phyloP scores from a whole-genome alignment of 1,140 invertebrate species.

The Formica exsecta region DNA sequence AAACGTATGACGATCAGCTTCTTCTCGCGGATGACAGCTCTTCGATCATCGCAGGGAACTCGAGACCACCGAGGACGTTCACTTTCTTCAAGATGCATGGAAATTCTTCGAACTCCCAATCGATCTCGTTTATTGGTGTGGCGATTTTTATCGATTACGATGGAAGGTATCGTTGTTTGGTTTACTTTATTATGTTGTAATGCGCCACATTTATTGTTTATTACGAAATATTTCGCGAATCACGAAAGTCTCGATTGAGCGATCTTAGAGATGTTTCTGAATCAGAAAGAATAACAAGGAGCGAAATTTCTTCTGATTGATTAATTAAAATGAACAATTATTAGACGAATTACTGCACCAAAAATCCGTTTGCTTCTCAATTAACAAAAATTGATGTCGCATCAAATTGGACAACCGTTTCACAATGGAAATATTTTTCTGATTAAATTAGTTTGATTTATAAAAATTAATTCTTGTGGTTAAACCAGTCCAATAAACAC shows the following conservation, averaged over 20 bases:
- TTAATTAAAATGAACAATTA: background rate
- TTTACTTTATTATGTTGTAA: background rate
- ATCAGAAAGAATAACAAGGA: background rate
- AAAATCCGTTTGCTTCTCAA: background rate
- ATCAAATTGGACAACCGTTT: background rate
- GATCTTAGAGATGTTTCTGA: background rate
- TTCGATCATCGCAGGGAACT: background rate
- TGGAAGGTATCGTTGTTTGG: background rate
- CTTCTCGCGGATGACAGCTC: background rate
- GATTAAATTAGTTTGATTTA: background rate
- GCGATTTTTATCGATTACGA: background rate
- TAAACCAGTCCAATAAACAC: background rate
- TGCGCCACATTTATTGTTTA: background rate
- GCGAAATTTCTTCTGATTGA: background rate
- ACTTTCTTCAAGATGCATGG: conserved; percentile 18
- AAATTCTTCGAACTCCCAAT: background rate
- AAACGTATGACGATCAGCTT: background rate
- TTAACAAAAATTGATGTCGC: background rate
- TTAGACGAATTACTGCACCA: background rate
- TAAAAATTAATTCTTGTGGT: background rate
- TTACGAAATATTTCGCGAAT: background rate
- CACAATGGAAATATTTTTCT: background rate
- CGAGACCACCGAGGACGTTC: conserved; percentile 11
- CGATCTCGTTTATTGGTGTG: background rate
- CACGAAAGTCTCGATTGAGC: background rate